A percentile compares a stretch with the other conserved stretches of the same genome.
Evolutionary conservation across 92 coral and sea anemone species (phyloP).

Genomic region (Epizoanthus scotinus): DNA sequence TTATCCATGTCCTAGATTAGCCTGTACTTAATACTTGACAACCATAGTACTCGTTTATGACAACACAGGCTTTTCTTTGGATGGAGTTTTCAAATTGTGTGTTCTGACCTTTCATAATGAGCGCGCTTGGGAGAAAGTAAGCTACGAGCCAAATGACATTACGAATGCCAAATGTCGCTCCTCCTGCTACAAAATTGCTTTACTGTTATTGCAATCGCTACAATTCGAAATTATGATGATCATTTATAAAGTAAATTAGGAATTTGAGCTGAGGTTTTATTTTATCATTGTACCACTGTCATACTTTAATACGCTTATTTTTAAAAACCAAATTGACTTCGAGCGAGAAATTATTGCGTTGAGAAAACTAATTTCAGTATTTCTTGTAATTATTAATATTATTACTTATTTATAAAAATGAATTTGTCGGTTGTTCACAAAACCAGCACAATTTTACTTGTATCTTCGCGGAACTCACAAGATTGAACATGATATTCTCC

Average conservation of each 20-base stretch:
- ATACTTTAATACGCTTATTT: too few relatives aligned
- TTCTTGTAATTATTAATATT: too few relatives aligned
- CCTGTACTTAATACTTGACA: too few relatives aligned
- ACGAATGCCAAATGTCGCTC: not conserved
- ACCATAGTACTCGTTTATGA: too few relatives aligned
- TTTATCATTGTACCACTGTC: not conserved
- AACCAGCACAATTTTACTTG: not conserved
- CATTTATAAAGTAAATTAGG: too few relatives aligned
- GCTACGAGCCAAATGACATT: not conserved
- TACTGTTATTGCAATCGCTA: not conserved
- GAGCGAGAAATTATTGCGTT: not conserved
- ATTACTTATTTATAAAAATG: too few relatives aligned
- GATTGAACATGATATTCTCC: constrained; percentile 27
- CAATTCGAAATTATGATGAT: too few relatives aligned
- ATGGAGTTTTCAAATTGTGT: not conserved
- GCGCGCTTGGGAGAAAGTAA: not conserved
- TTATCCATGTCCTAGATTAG: too few relatives aligned
- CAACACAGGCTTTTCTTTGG: too few relatives aligned
- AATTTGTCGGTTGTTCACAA: not conserved
- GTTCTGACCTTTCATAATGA: not conserved
- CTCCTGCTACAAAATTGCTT: not conserved
- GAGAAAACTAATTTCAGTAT: too few relatives aligned
- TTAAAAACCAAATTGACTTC: not conserved
- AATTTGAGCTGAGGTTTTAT: not conserved
- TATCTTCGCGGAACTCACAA: not conserved